These are phyloP conservation scores for Ectemnius continuus DNA, from an alignment of 2,888 invertebrate genomes.

Conservation along the genomic window DNA sequence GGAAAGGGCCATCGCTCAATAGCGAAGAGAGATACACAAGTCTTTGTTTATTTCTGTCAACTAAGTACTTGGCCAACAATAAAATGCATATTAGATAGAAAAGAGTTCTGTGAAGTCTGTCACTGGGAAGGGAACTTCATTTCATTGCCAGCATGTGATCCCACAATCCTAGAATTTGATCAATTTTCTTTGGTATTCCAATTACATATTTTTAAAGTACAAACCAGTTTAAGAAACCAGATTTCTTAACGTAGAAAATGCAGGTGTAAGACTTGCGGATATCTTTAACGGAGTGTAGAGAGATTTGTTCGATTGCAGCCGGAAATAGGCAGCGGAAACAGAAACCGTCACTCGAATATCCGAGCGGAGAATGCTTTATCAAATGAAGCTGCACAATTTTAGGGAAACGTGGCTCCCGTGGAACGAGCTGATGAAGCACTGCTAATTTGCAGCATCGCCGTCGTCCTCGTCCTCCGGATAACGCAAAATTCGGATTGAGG, in stretches of 20 bases:
- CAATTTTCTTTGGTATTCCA: too few species aligned
- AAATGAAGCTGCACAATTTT: slow-evolving; percentile 5
- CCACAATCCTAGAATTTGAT: too few species aligned
- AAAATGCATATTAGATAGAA: slow-evolving; percentile 62
- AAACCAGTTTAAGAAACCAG: too few species aligned
- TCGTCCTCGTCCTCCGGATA: not conserved
- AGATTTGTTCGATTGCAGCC: too few species aligned
- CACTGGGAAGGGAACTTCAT: too few species aligned
- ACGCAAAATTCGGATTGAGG: slow-evolving; percentile 17
- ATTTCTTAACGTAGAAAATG: too few species aligned
- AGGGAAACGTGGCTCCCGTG: not conserved
- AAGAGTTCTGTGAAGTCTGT: not conserved
- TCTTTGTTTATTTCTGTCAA: slow-evolving; percentile 67
- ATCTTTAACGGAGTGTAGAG: too few species aligned
- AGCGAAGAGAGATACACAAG: slow-evolving; percentile 33
- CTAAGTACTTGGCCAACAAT: slow-evolving; percentile 66
- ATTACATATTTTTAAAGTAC: too few species aligned
- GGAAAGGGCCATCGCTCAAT: slow-evolving; percentile 29
- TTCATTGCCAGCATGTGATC: too few species aligned
- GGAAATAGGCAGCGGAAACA: not conserved
- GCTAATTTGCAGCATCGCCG: slow-evolving; percentile 25
- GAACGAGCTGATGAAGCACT: slow-evolving; percentile 9
- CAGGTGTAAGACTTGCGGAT: too few species aligned
- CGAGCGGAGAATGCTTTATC: not conserved
- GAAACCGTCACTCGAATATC: not conserved